Conservation (phyloP, 2,113 vertebrate species). For the Xerus inauris region DNA sequence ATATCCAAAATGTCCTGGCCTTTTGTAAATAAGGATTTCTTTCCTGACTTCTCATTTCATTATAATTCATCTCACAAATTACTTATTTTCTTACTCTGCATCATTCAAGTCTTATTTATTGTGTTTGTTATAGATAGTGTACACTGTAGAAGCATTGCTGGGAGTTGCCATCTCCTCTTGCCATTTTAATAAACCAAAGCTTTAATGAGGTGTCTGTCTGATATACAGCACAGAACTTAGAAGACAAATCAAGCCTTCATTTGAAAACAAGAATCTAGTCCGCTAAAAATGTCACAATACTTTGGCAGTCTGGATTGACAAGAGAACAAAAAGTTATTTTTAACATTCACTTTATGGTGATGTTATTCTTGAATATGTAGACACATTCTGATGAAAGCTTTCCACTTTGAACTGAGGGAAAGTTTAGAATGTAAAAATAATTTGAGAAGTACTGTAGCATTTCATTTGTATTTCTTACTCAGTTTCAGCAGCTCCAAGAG, state of each 20-base stretch:
- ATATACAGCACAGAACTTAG: slow-evolving; percentile 40
- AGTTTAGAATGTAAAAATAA: slow-evolving; percentile 43
- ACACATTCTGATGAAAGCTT: slow-evolving; percentile 45
- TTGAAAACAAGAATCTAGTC: slow-evolving; percentile 43
- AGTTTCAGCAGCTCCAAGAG: not conserved
- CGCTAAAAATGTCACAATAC: slow-evolving; percentile 56
- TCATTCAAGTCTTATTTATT: slow-evolving; percentile 34
- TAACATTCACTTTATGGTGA: slow-evolving; percentile 30
- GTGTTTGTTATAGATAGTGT: slow-evolving; percentile 17
- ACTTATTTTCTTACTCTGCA: slow-evolving; percentile 8
- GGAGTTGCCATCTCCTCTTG: slow-evolving; percentile 18
- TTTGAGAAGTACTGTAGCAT: not conserved
- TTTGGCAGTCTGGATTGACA: slow-evolving; percentile 43
- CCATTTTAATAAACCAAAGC: slow-evolving; percentile 57
- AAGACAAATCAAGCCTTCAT: slow-evolving; percentile 29
- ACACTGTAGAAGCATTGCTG: slow-evolving; percentile 12
- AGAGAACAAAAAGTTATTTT: slow-evolving; percentile 54
- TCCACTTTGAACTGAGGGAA: slow-evolving; percentile 51
- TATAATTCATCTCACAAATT: slow-evolving; percentile 55
- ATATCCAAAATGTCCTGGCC: not conserved
- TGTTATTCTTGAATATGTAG: slow-evolving; percentile 50
- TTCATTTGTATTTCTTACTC: slow-evolving; percentile 28
- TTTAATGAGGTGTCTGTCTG: slow-evolving; percentile 64
- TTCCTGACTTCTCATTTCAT: slow-evolving; percentile 44
- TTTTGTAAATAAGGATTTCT: not conserved